Conservation (phyloP, 2,888 invertebrate species). For the Epistrophe eligans region DNA sequence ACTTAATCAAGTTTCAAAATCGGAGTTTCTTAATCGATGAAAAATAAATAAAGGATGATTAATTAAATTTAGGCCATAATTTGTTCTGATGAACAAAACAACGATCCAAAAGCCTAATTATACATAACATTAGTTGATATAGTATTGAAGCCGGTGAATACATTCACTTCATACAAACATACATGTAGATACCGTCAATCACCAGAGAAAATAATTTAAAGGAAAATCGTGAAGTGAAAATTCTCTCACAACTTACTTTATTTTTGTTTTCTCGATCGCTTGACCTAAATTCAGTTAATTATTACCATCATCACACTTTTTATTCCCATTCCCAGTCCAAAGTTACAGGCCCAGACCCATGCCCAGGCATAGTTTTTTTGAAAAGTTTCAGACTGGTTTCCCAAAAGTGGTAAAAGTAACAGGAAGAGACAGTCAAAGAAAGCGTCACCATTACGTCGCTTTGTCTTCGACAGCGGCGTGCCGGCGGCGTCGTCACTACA, state of each 20-base stretch:
- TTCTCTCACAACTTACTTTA: conserved; percentile 56
- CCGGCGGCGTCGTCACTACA: neutral
- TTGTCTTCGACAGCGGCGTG: conserved; percentile 1
- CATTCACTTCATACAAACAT: neutral
- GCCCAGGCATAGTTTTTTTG: conserved; percentile 10
- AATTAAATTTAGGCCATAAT: conserved; percentile 28
- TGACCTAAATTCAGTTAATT: conserved; percentile 73
- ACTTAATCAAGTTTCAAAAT: neutral
- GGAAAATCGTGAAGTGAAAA: conserved; percentile 65
- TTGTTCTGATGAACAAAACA: conserved; percentile 29
- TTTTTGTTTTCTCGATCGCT: conserved; percentile 43
- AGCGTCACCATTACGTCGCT: conserved; percentile 46
- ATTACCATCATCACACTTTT: conserved; percentile 63
- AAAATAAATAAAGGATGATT: conserved; percentile 12
- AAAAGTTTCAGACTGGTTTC: conserved; percentile 52
- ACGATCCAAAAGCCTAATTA: conserved; percentile 15
- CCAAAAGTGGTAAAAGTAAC: conserved; percentile 59
- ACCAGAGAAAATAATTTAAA: conserved; percentile 5
- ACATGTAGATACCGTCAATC: neutral
- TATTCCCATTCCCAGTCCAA: conserved; percentile 44
- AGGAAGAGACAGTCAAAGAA: conserved; percentile 51
- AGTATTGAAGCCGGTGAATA: neutral
- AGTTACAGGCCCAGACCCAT: neutral
- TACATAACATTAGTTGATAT: conserved; percentile 27
- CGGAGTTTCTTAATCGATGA: neutral